Evolutionary conservation across 2,888 invertebrate genomes (phyloP), one percentile per base, ranked within the genome.

Genomic region (Bombylius discolor): DNA sequence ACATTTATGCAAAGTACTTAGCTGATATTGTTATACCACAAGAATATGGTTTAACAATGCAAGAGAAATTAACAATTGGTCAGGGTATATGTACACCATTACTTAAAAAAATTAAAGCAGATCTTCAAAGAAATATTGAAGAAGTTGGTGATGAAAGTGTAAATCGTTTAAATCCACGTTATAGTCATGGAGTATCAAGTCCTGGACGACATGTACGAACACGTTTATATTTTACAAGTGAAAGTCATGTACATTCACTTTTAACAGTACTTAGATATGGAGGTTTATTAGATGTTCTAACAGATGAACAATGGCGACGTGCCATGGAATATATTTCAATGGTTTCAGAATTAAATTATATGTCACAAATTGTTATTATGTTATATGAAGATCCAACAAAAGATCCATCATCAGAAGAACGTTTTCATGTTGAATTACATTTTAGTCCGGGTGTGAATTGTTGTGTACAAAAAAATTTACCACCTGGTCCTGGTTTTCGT

Each of bases 1-100:
- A 98, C 69, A 88, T 90, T 54, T 92, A 93, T 69, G 91, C 98
- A 0, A 99, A 99, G 74, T 93, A 95, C 70, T 78, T 99, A 66
- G 99, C 99, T 0, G 99, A 99, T 72, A 91, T 99, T 67, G 96
- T 99, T 1, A 97, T 99, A 72, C 99, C 99, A 1, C 98, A 97
- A 87, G 98, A 99, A 73, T 99, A 99, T 70, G 99, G 99, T 13
- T 79, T 99, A 64, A 93, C 93, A 1, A 83, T 87, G 62, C 89
- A 93, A 74, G 98, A 98, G 73, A 99, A 99, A 70, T 75, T 99
- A 59, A 88, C 93, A 1, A 98, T 99, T 63, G 93, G 95, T 0
- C 95, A 97, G 74, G 94, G 97, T 4, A 96, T 99, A 62, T 99
- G 98, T 69, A 94, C 95, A 13, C 98, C 99, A 0, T 75, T 99